Evolutionary conservation across 2,797 vertebrate species (phyloP).

Genomic region (Xenentodon cancila): DNA sequence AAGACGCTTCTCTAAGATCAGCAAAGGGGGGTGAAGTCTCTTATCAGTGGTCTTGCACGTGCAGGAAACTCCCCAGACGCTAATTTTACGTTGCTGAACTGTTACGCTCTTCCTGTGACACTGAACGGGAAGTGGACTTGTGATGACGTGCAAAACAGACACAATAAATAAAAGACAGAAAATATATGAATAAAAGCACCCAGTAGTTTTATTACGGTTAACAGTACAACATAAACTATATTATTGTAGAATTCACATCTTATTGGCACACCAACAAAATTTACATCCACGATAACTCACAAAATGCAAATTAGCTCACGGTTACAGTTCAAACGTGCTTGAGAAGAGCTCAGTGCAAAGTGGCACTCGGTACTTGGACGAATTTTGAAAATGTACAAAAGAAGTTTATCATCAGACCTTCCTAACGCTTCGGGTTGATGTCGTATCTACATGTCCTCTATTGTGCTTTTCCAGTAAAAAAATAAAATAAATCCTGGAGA

Average conservation of each 20-base stretch:
- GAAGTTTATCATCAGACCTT: slow-evolving; percentile 61
- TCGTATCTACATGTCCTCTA: slow-evolving; percentile 33
- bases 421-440: slow-evolving; percentile 50
- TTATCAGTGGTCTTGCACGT: neutral
- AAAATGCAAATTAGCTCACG: slow-evolving; percentile 63
- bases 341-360: slow-evolving; percentile 24
- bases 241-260: slow-evolving; percentile 66
- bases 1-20: no score
- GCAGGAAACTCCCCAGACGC: slow-evolving; percentile 20
- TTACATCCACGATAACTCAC: slow-evolving; percentile 66
- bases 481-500: slow-evolving; percentile 66
- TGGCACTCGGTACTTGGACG: slow-evolving; percentile 22
- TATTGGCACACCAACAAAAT: slow-evolving; percentile 68
- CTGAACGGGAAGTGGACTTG: neutral
- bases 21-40: slow-evolving; percentile 4
- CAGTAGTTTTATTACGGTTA: slow-evolving; percentile 61
- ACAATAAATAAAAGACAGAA: slow-evolving; percentile 12
- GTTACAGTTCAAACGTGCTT: slow-evolving; percentile 61
- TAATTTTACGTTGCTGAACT: neutral
- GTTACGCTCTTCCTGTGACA: neutral
- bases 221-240: slow-evolving; percentile 52
- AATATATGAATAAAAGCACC: slow-evolving; percentile 52
- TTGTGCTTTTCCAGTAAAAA: slow-evolving; percentile 66
- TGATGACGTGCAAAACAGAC: slow-evolving; percentile 1
- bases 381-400: slow-evolving; percentile 44